Base-by-base conservation (phyloP, 2,113 vertebrate species). In the Nyctibius bracteatus region DNA sequence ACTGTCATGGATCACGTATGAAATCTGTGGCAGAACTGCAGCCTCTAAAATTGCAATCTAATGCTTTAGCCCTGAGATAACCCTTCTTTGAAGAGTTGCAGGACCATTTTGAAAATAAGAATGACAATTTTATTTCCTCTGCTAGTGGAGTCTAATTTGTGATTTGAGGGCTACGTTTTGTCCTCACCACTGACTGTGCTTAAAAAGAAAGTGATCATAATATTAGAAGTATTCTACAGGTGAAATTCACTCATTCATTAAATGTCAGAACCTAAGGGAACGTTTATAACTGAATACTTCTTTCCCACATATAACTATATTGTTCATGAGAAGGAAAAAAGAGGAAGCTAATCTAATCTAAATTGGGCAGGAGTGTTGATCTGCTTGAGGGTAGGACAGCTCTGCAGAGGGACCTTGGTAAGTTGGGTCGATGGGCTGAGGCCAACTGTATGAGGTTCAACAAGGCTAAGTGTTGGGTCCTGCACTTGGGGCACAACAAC, bases 201-300 rank as follows among this genome's bases (percentile, higher is more conserved):
- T 37, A 59, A 67, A 81, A 85, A 47, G 12, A 84, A 77, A 61
- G 33, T 41, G 8, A 59, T 91, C 4, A 4, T 30, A n/a, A 41
- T 67, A 41, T 51, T 30, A 20, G 2, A 84, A 41, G 5, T 58
- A 33, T 80, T 80, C 58, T 52, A 6, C 35, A 54, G 37, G 6
- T 5, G 41, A 18, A 15, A n/a, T 54, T 84, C 3, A 43, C 54
- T 81, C 9, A 5, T 92, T 74, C 23, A 47, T 72, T 66, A 17
- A 47, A 23, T 73, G 18, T 57, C 33, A n/a, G 63, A 81, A 80
- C 12, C 17, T 59, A 43, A 63, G 18, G 11, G 44, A 70, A 37
- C 0, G 0, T 25, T 81, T 84, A 16, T 25, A 63, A 35, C 15
- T 0, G 0, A 68, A 30, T 73, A 23, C 5, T 52, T 58, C 31